Evolutionary conservation across 2,113 vertebrate genomes (phyloP), one percentile per base, ranked within the genome.

Genomic region (Arvicanthis niloticus): DNA sequence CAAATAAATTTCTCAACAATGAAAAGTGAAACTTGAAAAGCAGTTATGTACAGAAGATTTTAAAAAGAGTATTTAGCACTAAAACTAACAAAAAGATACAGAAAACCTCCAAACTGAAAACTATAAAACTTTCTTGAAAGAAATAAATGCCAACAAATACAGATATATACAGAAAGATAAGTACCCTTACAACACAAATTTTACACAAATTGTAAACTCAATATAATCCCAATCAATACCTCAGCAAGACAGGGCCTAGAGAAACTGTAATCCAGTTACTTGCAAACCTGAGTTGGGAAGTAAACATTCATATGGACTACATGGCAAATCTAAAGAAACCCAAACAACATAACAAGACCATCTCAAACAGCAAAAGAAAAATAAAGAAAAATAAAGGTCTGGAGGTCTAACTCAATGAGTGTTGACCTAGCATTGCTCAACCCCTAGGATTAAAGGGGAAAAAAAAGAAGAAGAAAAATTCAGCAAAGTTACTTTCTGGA

Each of bases 21-120:
- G 17, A 26, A 91, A 85, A 89, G 68, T 65, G 0, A 77, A 77
- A 88, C 73, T 80, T n/a, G 48, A 48, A 84, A 65, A 48, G 24
- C 62, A 65, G 72, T 37, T 37, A 72, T 65, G 77, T 82, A 56
- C 21, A 77, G 70, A 5, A 93, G 6, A 80, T 76, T 56, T 37
- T 65, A 84, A 96, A 78, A 65, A 40, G 34, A 73, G 65, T 15
- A 62, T 21, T 26, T 58, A 73, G 29, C 16, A 93, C 26, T 72
- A 53, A 93, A 93, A 48, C 56, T 88, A 76, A 48, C 24, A 91
- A 78, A 78, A 89, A 89, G 11, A 84, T 37, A 62, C 62, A 13
- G 45, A 88, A 93, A 17, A 89, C 4, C 19, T 88, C 75, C 93
- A 84, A 93, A 72, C 34, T 78, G 45, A 91, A 97, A 89, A 85